A percentile compares a stretch with the other conserved stretches of the same genome.
These are phyloP conservation scores for Neoniphon sammara DNA, from an alignment of 2,797 vertebrate species.

Conservation along the genomic window DNA sequence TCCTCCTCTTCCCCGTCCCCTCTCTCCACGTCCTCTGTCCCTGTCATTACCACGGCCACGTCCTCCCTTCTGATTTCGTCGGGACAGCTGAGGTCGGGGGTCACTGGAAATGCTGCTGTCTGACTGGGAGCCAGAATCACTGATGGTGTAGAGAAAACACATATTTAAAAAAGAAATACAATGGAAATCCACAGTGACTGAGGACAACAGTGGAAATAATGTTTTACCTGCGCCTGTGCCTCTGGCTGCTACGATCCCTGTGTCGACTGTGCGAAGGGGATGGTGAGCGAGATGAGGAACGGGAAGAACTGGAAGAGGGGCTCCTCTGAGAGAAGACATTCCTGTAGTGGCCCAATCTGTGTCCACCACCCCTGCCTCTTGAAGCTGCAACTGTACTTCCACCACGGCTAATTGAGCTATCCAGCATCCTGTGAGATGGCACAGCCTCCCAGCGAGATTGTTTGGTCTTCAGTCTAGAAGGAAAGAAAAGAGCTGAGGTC, in stretches of 20 bases:
- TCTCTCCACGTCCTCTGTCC: slow-evolving; percentile 83
- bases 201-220: neutral
- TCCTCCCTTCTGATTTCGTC: slow-evolving; percentile 87
- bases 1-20: slow-evolving; percentile 89
- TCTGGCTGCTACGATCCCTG: slow-evolving; percentile 81
- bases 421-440: slow-evolving; percentile 73
- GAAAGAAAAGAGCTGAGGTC: neutral
- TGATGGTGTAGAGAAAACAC: slow-evolving; percentile 52
- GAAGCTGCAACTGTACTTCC: slow-evolving; percentile 66
- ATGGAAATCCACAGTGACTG: neutral
- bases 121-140: slow-evolving; percentile 91
- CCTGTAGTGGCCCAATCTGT: slow-evolving; percentile 87
- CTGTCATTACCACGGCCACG: slow-evolving; percentile 82
- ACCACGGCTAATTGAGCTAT: slow-evolving; percentile 72
- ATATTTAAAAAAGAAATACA: slow-evolving; percentile 1
- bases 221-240: slow-evolving; percentile 80
- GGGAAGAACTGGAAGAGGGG: slow-evolving; percentile 89
- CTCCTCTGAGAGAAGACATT: slow-evolving; percentile 94
- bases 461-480: slow-evolving; percentile 80
- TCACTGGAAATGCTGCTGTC: slow-evolving; percentile 91
- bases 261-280: slow-evolving; percentile 85
- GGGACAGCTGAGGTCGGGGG: slow-evolving; percentile 83
- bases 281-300: slow-evolving; percentile 88
- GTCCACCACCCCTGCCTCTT: slow-evolving; percentile 76
- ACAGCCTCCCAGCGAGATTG: slow-evolving; percentile 83